Evolutionary conservation across 2,888 invertebrate species (phyloP).

Genomic region (Lepidocyrtinus sp.): DNA sequence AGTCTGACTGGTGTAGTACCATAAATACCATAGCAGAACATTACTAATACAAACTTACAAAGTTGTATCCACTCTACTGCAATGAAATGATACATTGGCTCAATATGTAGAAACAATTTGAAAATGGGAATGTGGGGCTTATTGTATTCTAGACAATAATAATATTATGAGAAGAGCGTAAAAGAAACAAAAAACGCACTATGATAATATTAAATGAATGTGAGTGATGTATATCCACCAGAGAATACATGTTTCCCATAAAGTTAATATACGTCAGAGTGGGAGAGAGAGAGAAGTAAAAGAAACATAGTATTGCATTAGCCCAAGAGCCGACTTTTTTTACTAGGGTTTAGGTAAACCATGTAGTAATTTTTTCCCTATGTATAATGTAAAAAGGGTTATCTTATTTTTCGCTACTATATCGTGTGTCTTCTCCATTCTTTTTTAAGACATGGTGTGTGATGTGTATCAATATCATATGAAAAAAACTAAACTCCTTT

Average conservation of each 20-base stretch:
- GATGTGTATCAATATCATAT: conserved; percentile 12
- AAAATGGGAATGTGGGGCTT: not conserved
- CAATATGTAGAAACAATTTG: not conserved
- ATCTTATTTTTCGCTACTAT: not conserved
- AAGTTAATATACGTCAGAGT: not conserved
- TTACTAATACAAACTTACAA: not conserved
- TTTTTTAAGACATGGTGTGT: not conserved
- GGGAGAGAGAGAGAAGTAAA: not conserved
- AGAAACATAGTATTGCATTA: not conserved
- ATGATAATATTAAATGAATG: not conserved
- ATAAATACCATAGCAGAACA: not conserved
- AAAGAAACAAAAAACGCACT: not conserved
- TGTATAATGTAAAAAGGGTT: conserved; percentile 3
- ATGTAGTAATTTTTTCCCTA: not conserved
- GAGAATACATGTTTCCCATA: conserved; percentile 12
- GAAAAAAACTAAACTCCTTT: conserved; percentile 2
- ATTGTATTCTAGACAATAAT: not conserved
- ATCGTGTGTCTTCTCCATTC: conserved; percentile 18
- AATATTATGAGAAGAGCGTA: not conserved
- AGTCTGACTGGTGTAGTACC: not conserved
- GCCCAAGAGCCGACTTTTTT: not conserved
- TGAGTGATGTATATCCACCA: conserved; percentile 5
- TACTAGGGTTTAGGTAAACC: not conserved
- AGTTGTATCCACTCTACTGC: not conserved
- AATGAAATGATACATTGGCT: conserved; percentile 13